These are phyloP conservation scores for Pungitius pungitius DNA, from an alignment of 2,113 vertebrate genomes.

Conservation along the genomic window DNA sequence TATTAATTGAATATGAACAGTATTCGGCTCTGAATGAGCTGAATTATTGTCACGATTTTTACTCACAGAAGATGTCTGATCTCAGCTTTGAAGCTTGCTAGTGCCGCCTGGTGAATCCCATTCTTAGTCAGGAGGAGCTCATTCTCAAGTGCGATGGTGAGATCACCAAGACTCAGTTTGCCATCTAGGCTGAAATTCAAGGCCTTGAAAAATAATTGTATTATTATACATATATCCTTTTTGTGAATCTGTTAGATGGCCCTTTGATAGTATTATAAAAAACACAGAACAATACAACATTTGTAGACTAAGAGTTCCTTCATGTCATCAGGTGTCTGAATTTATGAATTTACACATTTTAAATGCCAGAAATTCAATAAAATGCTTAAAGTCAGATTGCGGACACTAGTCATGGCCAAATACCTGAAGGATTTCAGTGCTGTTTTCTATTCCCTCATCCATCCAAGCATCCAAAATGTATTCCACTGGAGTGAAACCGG, in stretches of 20 bases:
- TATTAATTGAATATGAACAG: background rate
- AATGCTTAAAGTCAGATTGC: background rate
- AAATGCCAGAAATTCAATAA: no score
- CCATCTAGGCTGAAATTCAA: slow-evolving; percentile 90
- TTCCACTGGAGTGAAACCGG: slow-evolving; percentile 87
- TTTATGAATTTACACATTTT: background rate
- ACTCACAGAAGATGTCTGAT: slow-evolving; percentile 94
- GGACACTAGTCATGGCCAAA: background rate
- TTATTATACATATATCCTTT: background rate
- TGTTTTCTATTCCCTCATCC: slow-evolving; percentile 91
- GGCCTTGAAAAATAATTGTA: slow-evolving; percentile 75
- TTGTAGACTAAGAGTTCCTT: background rate
- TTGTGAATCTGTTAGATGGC: background rate
- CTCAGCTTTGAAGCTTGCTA: slow-evolving; percentile 93
- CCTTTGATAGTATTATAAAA: background rate
- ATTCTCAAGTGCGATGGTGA: slow-evolving; percentile 91
- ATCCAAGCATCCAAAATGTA: slow-evolving; percentile 89
- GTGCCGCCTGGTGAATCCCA: slow-evolving; percentile 87
- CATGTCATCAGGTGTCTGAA: background rate
- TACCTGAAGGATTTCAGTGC: slow-evolving; percentile 93
- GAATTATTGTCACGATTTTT: background rate
- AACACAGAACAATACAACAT: background rate
- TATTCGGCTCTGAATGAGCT: background rate
- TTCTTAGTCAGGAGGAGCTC: slow-evolving; percentile 92
- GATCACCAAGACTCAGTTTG: slow-evolving; percentile 88